A percentile compares a stretch with the other conserved stretches of the same genome.
Conservation (phyloP, 2,113 vertebrate species). For the Calypte anna region DNA sequence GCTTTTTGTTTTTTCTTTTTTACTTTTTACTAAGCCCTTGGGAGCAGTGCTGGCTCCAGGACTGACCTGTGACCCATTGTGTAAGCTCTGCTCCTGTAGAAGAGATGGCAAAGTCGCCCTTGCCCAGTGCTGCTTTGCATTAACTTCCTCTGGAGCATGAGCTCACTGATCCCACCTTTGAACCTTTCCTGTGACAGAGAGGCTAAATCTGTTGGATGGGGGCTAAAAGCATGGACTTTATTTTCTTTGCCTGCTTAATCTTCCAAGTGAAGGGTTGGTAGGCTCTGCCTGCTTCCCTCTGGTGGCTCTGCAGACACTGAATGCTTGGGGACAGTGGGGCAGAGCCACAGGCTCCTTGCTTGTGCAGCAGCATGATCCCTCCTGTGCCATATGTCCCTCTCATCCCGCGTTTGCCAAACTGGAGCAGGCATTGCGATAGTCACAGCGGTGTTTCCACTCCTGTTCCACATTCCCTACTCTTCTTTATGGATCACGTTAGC, state of each 20-base stretch:
- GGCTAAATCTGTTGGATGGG: background rate
- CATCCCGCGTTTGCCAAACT: background rate
- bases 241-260: background rate
- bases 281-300: background rate
- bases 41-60: background rate
- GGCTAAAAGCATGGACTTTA: background rate
- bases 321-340: background rate
- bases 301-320: background rate
- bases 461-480: background rate
- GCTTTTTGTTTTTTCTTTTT: background rate
- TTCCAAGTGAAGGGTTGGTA: background rate
- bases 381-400: background rate
- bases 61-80: background rate
- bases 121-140: background rate
- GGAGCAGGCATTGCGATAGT: background rate
- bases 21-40: background rate
- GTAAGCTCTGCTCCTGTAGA: background rate
- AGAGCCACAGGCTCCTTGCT: background rate
- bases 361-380: background rate
- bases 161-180: background rate
- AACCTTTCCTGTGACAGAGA: background rate
- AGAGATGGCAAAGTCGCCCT: background rate
- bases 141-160: background rate
- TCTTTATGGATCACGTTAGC: rapidly evolving
- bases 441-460: rapidly evolving